Evolutionary conservation across 2,113 vertebrate genomes (phyloP).

Genomic region (Cynocephalus volans): DNA sequence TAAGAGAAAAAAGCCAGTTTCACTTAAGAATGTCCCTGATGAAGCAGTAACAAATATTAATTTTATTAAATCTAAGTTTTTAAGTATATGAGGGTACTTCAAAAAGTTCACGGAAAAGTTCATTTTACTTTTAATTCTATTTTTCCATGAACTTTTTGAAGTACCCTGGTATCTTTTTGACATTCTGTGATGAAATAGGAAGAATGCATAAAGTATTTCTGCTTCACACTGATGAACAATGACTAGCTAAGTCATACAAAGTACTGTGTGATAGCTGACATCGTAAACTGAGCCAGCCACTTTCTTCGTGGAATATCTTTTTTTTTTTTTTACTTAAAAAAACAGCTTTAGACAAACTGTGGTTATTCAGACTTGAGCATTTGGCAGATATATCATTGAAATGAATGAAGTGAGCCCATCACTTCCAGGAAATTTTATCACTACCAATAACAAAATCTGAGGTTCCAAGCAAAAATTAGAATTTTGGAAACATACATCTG

Average conservation of each 20-base stretch:
- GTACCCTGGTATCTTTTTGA: too few species aligned
- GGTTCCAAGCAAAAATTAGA: constrained; percentile 23
- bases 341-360: not conserved
- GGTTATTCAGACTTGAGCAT: not conserved
- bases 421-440: not conserved
- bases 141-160: too few species aligned
- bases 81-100: not conserved
- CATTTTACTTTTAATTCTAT: too few species aligned
- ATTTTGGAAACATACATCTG: not conserved
- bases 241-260: not conserved
- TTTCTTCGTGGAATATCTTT: not conserved
- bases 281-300: not conserved
- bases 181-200: not conserved
- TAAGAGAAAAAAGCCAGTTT: not conserved
- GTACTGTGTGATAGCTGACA: not conserved
- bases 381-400: not conserved
- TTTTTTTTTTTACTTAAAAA: not conserved
- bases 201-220: not conserved
- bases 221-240: fast-evolving
- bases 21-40: not conserved
- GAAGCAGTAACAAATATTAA: not conserved
- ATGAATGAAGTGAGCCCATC: not conserved
- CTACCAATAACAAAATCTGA: not conserved
- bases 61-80: not conserved
- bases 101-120: too few species aligned